These are phyloP conservation scores for Nineta flava DNA, from an alignment of 2,888 invertebrate genomes.

Conservation along the genomic window DNA sequence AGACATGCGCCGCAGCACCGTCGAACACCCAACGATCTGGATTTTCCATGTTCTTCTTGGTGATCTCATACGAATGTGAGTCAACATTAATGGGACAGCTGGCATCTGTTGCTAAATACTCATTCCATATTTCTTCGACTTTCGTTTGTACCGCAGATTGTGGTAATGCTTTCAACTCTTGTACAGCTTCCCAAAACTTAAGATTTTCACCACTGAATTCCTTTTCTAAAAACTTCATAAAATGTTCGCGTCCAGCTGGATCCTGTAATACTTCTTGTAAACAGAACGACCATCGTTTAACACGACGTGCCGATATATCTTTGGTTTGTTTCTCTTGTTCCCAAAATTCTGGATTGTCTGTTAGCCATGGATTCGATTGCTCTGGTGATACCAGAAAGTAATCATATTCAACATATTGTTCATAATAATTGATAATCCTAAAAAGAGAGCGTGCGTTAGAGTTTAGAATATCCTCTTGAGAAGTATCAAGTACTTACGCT, in stretches of 20 bases:
- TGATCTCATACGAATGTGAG: slow-evolving; percentile 73
- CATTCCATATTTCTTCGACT: slow-evolving; percentile 79
- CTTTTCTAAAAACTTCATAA: slow-evolving; percentile 88
- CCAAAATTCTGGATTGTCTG: slow-evolving; percentile 93
- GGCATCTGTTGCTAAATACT: slow-evolving; percentile 87
- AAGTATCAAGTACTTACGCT: slow-evolving; percentile 47
- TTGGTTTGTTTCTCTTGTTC: slow-evolving; percentile 87
- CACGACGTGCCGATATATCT: slow-evolving; percentile 82
- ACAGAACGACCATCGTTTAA: slow-evolving; percentile 94
- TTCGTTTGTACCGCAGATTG: slow-evolving; percentile 67
- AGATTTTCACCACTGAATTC: slow-evolving; percentile 98
- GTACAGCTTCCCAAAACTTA: slow-evolving; percentile 92
- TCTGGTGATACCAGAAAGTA: slow-evolving; percentile 86
- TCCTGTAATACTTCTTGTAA: slow-evolving; percentile 88
- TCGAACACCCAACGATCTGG: slow-evolving; percentile 93
- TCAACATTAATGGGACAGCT: slow-evolving; percentile 96
- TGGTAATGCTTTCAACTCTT: slow-evolving; percentile 78
- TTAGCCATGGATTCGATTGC: slow-evolving; percentile 92
- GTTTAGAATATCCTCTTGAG: neutral
- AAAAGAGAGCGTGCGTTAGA: slow-evolving; percentile 7
- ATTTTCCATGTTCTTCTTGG: slow-evolving; percentile 62
- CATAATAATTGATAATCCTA: slow-evolving; percentile 79
- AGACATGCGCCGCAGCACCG: slow-evolving; percentile 95
- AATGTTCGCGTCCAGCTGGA: slow-evolving; percentile 91
- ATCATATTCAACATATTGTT: slow-evolving; percentile 95